phyloP scores from a whole-genome alignment of 1,140 invertebrate genomes.

The Calliphora vicina region DNA sequence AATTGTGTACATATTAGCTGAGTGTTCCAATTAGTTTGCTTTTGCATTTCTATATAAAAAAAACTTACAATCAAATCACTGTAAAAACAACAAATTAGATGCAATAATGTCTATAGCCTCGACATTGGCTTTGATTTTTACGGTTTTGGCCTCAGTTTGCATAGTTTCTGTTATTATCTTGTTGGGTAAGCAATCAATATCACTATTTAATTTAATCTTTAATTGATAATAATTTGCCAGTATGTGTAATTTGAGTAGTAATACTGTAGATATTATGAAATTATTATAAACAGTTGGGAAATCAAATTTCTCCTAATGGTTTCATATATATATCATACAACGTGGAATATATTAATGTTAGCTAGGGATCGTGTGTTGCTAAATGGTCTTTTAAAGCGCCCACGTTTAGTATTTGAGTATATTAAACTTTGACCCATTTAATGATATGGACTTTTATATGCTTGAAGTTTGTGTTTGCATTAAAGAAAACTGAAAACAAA shows the following conservation, averaged over 20 bases:
- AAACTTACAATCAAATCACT: no score
- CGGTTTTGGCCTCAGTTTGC: constrained; percentile 55
- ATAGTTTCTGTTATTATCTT: constrained; percentile 58
- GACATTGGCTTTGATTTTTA: constrained; percentile 53
- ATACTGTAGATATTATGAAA: not conserved
- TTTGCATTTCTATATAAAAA: no score
- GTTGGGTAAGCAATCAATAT: constrained; percentile 53
- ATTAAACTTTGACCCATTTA: not conserved
- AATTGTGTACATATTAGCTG: no score
- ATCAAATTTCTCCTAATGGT: not conserved
- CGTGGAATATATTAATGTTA: constrained; percentile 2
- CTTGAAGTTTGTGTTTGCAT: no score
- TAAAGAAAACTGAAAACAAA: no score
- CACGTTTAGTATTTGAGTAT: not conserved
- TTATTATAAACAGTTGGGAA: not conserved
- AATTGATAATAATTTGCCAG: not conserved
- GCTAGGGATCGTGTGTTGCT: not conserved
- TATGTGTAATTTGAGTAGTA: not conserved
- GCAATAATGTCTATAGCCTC: constrained; percentile 52
- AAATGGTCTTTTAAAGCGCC: not conserved
- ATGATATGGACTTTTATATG: no score
- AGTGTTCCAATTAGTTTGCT: no score
- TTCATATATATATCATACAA: not conserved
- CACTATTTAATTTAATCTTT: not conserved
- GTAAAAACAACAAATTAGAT: not conserved